Conservation (phyloP, 64 coral and sea anemone genomes). For the Actinia equina region DNA sequence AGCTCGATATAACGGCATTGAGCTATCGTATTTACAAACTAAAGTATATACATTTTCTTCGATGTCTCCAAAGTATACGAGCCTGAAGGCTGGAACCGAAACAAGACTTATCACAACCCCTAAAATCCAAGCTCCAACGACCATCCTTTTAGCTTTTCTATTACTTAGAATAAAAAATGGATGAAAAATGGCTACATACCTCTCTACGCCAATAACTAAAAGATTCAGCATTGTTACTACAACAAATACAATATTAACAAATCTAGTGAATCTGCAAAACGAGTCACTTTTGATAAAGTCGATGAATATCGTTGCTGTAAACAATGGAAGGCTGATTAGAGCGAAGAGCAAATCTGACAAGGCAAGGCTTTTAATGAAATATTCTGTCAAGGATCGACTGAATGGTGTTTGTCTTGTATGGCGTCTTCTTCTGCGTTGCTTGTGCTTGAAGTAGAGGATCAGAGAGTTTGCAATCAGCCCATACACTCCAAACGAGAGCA, state of each 20-base stretch:
- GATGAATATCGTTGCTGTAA: not conserved
- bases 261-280: not conserved
- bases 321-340: not conserved
- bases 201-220: conserved; percentile 2
- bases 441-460: too few relatives aligned
- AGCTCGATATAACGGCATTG: too few relatives aligned
- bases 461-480: too few relatives aligned
- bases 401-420: too few relatives aligned
- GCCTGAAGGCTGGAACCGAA: too few relatives aligned
- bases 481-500: too few relatives aligned
- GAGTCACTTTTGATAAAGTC: not conserved
- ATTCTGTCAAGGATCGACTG: not conserved
- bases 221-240: not conserved
- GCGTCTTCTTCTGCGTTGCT: too few relatives aligned
- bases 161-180: not conserved
- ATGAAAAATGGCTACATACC: not conserved
- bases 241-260: not conserved
- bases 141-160: not conserved
- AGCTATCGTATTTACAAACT: too few relatives aligned
- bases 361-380: not conserved
- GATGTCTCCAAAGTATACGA: too few relatives aligned
- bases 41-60: too few relatives aligned
- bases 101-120: not conserved
- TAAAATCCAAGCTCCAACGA: not conserved
- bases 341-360: not conserved